Evolutionary conservation across 2,888 invertebrate species (phyloP), one percentile per base, ranked within the genome.

Genomic region (Rhorus exstirpatorius): DNA sequence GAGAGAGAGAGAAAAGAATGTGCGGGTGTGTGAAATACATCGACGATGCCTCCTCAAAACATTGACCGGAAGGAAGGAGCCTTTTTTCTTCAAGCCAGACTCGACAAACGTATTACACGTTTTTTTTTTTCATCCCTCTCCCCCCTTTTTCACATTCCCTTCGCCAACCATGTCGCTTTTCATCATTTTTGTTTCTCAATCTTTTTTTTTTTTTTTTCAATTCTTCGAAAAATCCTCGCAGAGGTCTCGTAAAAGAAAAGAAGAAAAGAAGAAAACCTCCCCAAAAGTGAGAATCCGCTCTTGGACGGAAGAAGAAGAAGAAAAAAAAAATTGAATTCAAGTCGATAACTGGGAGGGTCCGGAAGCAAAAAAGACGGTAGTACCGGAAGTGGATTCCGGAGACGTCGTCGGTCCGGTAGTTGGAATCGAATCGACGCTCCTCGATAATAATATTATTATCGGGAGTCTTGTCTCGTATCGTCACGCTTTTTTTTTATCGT

Each of bases 241-340:
- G 26, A 26, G 31, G 58, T 26, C 58, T 19, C 63, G 46, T 7
- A 46, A 38, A 31, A 67, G 24, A 12, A 35, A 21, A 49, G 19
- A 67, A 51, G n/a, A 12, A 41, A 67, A 51, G 19, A 51, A 24
- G 3, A 41, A 14, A n/a, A n/a, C n/a, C n/a, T n/a, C n/a, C n/a
- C n/a, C n/a, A n/a, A n/a, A n/a, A n/a, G n/a, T n/a, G n/a, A n/a
- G n/a, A n/a, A n/a, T n/a, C n/a, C n/a, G n/a, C n/a, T n/a, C n/a
- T n/a, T n/a, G n/a, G n/a, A n/a, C n/a, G 21, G 24, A 26, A 65
- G 24, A 55, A 41, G 24, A 41, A 61, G 49, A 72, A 60, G 24
- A 1, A 24, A 79, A 82, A 84, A 86, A 85, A 88, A 87, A 90
- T 85, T 89, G 87, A 88, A 89, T 88, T 88, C 85, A 87, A 88